Base-by-base conservation (phyloP, 53 echinoderm and acorn worm species). In the Paracentrotus lividus region DNA sequence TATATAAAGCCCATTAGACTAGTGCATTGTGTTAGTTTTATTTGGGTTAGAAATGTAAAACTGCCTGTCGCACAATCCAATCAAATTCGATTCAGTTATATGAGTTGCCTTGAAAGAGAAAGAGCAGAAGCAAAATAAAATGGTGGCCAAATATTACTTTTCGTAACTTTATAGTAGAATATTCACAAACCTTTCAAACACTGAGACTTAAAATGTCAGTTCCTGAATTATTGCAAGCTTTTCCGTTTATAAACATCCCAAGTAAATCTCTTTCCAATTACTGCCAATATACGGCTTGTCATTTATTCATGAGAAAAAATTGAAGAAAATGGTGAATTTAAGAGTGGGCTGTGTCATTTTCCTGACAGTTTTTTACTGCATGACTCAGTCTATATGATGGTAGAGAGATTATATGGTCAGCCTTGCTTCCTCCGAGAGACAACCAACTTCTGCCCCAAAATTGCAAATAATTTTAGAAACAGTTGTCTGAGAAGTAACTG, bases 401-500 rank as follows among this genome's bases (percentile, higher is more conserved):
- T 45, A 34, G 86, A 86, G 36, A 86, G 86, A 86, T 86, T 86
- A 86, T 20, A 56, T 34, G 34, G 86, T 34, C 86, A 55, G 86
- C n/a, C 86, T n/a, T 9, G 86, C 56, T 34, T 18, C 32, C 5
- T 33, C 34, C 21, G 33, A 86, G 32, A 36, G 12, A 33, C 86
- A 86, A 38, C 86, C 53, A 86, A 55, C 31, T 86, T 55, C 54
- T 20, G 54, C 86, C 55, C 86, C 23, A 86, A 56, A 86, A 86
- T 56, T 53, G 56, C 86, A 53, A 56, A 86, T 86, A 86, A 89
- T 65, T 64, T 64, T 89, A 44, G 61, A 61, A 64, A 64, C 89
- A 89, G 89, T 89, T 89, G 89, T 59, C 72, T 44, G 69, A 90
- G 90, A 72, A 90, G 49, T 15, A 67, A 72, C 49, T 90, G 90